Evolutionary conservation across 2,888 invertebrate species (phyloP), one percentile per base, ranked within the genome.

Genomic region (Epinotia bilunana): DNA sequence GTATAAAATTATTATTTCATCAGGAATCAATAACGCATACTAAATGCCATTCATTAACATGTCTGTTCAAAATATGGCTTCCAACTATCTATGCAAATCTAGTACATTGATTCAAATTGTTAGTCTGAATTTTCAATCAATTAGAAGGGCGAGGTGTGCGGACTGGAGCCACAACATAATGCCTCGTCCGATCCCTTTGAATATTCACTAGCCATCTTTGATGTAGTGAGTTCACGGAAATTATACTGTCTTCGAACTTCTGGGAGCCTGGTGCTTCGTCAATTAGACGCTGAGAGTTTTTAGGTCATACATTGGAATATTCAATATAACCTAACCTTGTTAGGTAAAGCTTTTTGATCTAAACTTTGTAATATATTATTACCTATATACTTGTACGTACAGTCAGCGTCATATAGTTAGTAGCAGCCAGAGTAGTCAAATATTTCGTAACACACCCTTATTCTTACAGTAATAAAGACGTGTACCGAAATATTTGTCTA

Each of bases 71-170:
- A 67, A 28, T 61, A 39, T 46, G 43, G 55, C 57, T n/a, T 65
- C 49, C 82, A 86, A 87, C 79, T 80, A 79, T 79, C 79, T 79
- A 79, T 81, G 79, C 80, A 80, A 80, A 82, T 83, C 81, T 80
- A 83, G 84, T 78, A 80, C 80, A 82, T 80, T 77, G 83, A 83
- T 83, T 82, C 81, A 86, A 87, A 85, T 87, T 84, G 87, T 87
- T 86, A 82, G 85, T 88, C 83, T 89, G 91, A 90, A 91, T 91
- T 91, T 91, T 91, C 90, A 91, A 91, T 91, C 90, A 91, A 91
- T 91, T 91, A 91, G 79, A 81, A 80, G 85, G 83, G 83, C 83
- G 83, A 87, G 88, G 86, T 85, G 83, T 82, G 80, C 80, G 80
- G 82, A 81, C 84, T 82, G 85, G 89, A 88, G 88, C 80, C 81